Conservation (phyloP, 2,113 vertebrate genomes). For the Spilogale gracilis region DNA sequence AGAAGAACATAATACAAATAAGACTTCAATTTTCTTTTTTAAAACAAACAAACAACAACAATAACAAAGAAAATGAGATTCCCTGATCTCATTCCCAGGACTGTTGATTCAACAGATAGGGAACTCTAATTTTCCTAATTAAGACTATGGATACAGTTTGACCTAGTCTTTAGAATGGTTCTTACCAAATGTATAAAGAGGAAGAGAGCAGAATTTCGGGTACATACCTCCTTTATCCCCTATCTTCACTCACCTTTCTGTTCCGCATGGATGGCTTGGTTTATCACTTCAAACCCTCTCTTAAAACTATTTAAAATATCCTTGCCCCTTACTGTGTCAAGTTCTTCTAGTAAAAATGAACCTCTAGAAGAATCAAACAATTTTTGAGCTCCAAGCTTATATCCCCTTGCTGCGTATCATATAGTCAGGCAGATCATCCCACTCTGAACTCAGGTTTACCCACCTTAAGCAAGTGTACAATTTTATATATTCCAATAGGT, state of each 20-base stretch:
- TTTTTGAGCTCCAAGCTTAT: neutral
- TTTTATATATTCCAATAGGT: neutral
- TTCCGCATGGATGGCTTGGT: neutral
- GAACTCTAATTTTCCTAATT: slow-evolving; percentile 18
- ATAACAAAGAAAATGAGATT: neutral
- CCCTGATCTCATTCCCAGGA: neutral
- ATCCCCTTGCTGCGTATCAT: neutral
- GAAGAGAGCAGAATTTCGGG: neutral
- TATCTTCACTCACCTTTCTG: neutral
- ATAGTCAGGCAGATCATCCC: neutral
- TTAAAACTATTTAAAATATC: neutral
- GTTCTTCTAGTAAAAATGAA: neutral
- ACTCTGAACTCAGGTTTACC: neutral
- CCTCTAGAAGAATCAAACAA: neutral
- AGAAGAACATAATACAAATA: neutral
- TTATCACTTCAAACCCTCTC: neutral
- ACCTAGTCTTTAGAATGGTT: neutral
- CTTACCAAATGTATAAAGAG: neutral
- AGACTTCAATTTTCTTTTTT: slow-evolving; percentile 17
- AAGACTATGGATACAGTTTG: neutral
- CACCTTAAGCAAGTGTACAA: neutral
- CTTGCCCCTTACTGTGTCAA: neutral
- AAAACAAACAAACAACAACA: neutral
- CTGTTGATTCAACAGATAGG: neutral
- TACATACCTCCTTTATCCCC: neutral